Evolutionary conservation across 2,797 vertebrate genomes (phyloP).

Genomic region (Pangasius krempfi): DNA sequence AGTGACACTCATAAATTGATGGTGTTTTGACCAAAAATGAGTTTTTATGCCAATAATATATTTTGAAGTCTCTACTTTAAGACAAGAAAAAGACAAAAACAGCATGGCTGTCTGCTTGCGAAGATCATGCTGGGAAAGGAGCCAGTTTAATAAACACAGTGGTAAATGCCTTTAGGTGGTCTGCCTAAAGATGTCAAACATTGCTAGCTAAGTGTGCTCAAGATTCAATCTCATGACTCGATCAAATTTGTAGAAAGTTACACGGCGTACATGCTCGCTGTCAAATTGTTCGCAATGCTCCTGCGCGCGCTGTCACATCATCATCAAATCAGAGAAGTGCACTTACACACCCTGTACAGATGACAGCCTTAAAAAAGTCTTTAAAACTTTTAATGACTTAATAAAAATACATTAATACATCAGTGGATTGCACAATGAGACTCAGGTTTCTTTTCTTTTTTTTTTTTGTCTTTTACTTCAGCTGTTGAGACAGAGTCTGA

Average conservation of each 20-base stretch:
- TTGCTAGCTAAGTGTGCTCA: neutral
- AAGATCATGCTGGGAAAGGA: neutral
- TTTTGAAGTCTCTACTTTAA: neutral
- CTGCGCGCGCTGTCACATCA: neutral
- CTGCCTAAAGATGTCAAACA: neutral
- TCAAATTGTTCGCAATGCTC: neutral
- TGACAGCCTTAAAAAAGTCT: neutral
- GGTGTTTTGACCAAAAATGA: neutral
- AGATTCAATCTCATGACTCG: neutral
- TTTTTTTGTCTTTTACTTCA: neutral
- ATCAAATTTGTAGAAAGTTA: neutral
- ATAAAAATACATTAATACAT: neutral
- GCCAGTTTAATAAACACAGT: neutral
- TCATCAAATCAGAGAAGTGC: neutral
- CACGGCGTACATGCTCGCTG: neutral
- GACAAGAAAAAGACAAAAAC: neutral
- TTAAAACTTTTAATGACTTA: neutral
- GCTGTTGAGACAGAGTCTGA: neutral
- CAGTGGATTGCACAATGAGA: neutral
- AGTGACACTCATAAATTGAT: slow-evolving; percentile 42
- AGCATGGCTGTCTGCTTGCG: neutral
- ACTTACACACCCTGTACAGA: neutral
- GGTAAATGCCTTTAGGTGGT: neutral
- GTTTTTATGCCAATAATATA: neutral
- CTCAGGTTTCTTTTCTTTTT: neutral